Evolutionary conservation across 2,888 invertebrate genomes (phyloP).

Genomic region (Blera fallax): DNA sequence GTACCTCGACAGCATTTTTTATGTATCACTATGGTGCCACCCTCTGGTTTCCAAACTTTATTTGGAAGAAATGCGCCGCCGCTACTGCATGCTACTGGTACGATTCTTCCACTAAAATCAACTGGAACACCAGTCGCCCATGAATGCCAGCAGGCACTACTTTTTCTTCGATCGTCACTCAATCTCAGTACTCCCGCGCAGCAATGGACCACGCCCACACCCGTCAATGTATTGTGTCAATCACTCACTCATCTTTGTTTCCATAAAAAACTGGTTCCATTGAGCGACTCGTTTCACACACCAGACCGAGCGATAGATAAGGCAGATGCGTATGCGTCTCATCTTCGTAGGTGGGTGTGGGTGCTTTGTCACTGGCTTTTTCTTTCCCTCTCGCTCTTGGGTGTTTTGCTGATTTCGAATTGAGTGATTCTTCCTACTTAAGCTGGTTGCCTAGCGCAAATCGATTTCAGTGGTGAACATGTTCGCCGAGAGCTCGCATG

Average conservation of each 20-base stretch:
- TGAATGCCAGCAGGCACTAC: background rate
- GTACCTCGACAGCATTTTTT: too few species aligned
- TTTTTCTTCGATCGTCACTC: background rate
- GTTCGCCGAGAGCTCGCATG: background rate
- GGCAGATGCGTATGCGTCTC: background rate
- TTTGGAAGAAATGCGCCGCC: background rate
- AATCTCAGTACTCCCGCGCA: background rate
- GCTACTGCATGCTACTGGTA: background rate
- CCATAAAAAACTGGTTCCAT: too few species aligned
- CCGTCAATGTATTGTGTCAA: background rate
- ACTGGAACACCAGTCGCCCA: background rate
- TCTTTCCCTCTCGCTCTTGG: background rate
- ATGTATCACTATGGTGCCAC: too few species aligned
- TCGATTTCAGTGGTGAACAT: background rate
- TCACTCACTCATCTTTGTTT: background rate
- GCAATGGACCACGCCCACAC: background rate
- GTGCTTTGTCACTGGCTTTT: background rate
- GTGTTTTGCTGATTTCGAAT: too few species aligned
- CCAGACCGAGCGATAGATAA: too few species aligned
- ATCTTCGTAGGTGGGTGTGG: background rate
- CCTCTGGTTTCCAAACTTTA: background rate
- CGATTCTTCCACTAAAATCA: background rate
- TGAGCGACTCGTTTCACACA: background rate
- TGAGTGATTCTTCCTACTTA: background rate
- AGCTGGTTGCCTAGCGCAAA: background rate